Evolutionary conservation across 2,888 invertebrate genomes (phyloP).

Genomic region (Margaritifera margaritifera): DNA sequence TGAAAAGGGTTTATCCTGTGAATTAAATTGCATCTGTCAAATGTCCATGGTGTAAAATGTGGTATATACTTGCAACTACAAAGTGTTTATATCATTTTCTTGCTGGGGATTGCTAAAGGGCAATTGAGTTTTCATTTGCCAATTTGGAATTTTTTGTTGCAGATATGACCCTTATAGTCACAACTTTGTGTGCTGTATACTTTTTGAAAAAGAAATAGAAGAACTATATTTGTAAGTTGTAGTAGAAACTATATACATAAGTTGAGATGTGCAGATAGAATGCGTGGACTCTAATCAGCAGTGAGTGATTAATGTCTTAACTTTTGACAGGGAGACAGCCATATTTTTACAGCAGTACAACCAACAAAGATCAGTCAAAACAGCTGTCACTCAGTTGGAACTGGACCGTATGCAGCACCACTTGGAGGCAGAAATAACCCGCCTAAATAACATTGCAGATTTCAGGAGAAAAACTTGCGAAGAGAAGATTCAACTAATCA

Average conservation of each 20-base stretch:
- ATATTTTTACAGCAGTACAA: constrained; percentile 57
- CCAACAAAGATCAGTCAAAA: constrained; percentile 54
- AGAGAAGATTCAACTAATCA: constrained; percentile 45
- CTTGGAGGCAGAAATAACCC: constrained; percentile 55
- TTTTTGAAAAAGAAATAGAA: neutral
- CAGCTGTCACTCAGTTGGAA: constrained; percentile 58
- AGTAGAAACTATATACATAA: no score
- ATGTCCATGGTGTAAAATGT: no score
- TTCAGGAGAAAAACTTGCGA: constrained; percentile 53
- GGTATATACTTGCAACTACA: no score
- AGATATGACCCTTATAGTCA: no score
- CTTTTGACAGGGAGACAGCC: constrained; percentile 49
- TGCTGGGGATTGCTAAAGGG: no score
- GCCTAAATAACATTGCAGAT: constrained; percentile 62
- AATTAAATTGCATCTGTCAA: no score
- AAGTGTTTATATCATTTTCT: no score
- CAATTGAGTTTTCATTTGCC: no score
- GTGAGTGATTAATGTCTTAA: neutral
- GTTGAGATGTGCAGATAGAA: neutral
- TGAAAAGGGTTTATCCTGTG: no score
- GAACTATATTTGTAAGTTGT: no score
- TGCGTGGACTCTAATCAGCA: neutral
- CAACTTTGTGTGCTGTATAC: neutral
- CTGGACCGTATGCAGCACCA: constrained; percentile 63
- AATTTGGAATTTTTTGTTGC: no score